Conservation (phyloP, 92 coral and sea anemone genomes). For the Epizoanthus scotinus region DNA sequence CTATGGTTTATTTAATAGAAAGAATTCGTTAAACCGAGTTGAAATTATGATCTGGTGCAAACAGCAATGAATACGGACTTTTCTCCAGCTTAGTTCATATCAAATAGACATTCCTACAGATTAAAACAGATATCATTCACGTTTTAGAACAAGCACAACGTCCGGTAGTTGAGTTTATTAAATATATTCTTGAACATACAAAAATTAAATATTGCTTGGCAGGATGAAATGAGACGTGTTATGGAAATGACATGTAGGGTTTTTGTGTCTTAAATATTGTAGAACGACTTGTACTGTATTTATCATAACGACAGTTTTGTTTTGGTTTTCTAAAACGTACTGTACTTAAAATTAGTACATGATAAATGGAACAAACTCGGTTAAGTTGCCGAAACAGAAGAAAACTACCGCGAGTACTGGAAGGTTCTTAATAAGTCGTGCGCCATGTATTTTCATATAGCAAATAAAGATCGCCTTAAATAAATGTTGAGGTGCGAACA, state of each 20-base stretch:
- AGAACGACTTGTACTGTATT: conserved; percentile 21
- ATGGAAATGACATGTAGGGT: conserved; percentile 26
- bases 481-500: conserved; percentile 33
- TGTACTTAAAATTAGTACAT: conserved; percentile 26
- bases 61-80: neutral
- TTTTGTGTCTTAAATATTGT: conserved; percentile 11
- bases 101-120: conserved; percentile 33
- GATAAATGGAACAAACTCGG: neutral
- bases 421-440: neutral
- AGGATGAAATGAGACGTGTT: conserved; percentile 30
- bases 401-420: neutral
- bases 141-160: neutral
- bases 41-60: neutral
- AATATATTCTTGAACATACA: conserved; percentile 38
- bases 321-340: conserved; percentile 33
- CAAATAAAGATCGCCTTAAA: conserved; percentile 20
- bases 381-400: conserved; percentile 8
- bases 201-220: conserved; percentile 26
- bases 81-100: neutral
- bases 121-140: conserved; percentile 10
- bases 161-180: conserved; percentile 35
- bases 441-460: conserved; percentile 15
- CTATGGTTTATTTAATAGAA: neutral
- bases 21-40: neutral
- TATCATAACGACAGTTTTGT: conserved; percentile 24